Evolutionary conservation across 2,888 invertebrate species (phyloP).

Genomic region (Drosophila tanythrix): DNA sequence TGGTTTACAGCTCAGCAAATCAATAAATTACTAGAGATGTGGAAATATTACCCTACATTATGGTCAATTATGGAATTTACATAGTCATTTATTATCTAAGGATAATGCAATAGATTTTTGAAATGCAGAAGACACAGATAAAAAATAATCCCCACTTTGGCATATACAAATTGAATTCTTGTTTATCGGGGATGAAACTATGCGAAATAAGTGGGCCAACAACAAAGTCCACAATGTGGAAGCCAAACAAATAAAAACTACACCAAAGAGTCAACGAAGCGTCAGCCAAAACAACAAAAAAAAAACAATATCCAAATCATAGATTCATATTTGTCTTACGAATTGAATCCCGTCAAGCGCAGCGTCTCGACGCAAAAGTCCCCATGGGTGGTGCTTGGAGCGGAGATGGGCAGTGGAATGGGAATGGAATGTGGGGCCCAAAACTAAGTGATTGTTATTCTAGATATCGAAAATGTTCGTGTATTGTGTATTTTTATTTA

Average conservation of each 20-base stretch:
- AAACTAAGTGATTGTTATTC: constrained; percentile 54
- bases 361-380: constrained; percentile 19
- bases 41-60: not conserved
- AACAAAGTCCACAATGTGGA: constrained; percentile 28
- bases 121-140: constrained; percentile 8
- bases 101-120: constrained; percentile 43
- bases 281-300: constrained; percentile 6
- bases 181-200: constrained; percentile 50
- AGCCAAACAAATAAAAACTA: constrained; percentile 21
- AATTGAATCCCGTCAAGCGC: constrained; percentile 41
- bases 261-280: constrained; percentile 1
- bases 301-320: constrained; percentile 31
- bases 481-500: constrained; percentile 32
- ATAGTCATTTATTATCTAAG: constrained; percentile 4
- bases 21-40: constrained; percentile 6
- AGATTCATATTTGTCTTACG: constrained; percentile 55
- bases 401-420: not conserved
- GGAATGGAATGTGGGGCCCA: constrained; percentile 1
- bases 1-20: not conserved
- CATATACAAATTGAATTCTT: constrained; percentile 29
- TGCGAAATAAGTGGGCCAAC: constrained; percentile 41
- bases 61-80: constrained; percentile 10
- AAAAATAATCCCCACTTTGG: constrained; percentile 16
- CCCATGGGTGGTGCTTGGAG: constrained; percentile 22
- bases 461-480: constrained; percentile 33